Evolutionary conservation across 2,113 vertebrate species (phyloP), one percentile per base, ranked within the genome.

Genomic region (Sylvia atricapilla): DNA sequence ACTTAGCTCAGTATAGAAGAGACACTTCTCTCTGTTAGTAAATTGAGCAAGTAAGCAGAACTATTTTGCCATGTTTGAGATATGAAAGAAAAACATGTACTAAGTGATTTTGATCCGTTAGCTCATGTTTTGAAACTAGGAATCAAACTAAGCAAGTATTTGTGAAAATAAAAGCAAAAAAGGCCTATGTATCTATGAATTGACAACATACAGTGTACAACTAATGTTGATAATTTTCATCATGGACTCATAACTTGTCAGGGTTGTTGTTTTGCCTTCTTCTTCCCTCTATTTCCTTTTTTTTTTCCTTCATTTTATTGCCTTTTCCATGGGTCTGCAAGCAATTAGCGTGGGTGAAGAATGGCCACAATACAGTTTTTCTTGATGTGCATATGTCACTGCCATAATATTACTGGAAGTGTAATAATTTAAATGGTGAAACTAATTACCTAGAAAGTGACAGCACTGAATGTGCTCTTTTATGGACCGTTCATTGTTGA

Each of bases 361-460:
- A 55, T n/a, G 84, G 63, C 25, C 50, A 41, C 74, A 87, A 53
- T 31, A 56, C 33, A 55, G 18, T 41, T 78, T 85, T 62, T 76
- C 39, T 63, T 82, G 55, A 83, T 86, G 64, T 94, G 58, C 44
- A 24, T 86, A 28, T 88, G 76, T 90, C 60, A 80, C 39, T 93
- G 83, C 85, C 35, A 69, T 62, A 73, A 80, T 58, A 64, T 77
- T 88, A 81, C 50, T 47, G 47, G 69, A 68, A 87, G 94, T 69
- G 20, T 44, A 85, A 46, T 77, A 35, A 62, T 87, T 93, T 96
- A 78, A 84, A 67, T 79, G 14, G 62, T 77, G 60, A 84, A 59
- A 47, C 74, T 90, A 93, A 95, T 95, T 84, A 81, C 78, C 90
- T 94, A 95, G 84, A 93, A 92, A 92, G 90, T 49, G 84, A 81